phyloP scores from a whole-genome alignment of 2,888 invertebrate species.

The Archips xylosteana region DNA sequence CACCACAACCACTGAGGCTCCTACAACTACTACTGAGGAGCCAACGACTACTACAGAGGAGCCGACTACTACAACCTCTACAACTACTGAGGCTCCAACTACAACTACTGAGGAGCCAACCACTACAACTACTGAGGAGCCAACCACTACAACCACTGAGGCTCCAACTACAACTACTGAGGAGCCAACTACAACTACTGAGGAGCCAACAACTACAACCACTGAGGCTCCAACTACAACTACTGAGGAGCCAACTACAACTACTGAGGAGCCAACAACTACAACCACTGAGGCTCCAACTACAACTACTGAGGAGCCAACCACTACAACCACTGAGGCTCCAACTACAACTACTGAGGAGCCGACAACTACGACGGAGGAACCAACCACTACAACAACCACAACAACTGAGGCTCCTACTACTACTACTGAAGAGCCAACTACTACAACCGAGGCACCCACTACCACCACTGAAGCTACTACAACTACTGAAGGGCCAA shows the following conservation, averaged over 20 bases:
- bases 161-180: neutral
- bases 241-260: constrained; percentile 15
- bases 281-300: constrained; percentile 16
- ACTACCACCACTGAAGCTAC: constrained; percentile 11
- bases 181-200: neutral
- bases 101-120: constrained; percentile 5
- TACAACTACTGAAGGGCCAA: neutral
- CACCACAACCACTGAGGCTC: constrained; percentile 24
- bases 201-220: constrained; percentile 25
- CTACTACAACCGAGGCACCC: constrained; percentile 7
- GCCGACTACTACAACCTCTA: neutral
- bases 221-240: neutral
- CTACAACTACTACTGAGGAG: constrained; percentile 13
- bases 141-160: neutral
- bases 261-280: constrained; percentile 3
- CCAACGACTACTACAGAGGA: neutral
- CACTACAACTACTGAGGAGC: neutral
- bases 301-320: constrained; percentile 16
- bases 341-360: neutral
- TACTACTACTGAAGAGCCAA: constrained; percentile 24
- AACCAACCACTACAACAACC: constrained; percentile 19
- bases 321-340: constrained; percentile 24
- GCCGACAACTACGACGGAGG: neutral
- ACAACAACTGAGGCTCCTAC: constrained; percentile 21
- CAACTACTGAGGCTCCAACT: neutral